Percentiles rank a stretch among this genome's conserved stretches.
phyloP scores from a whole-genome alignment of 2,113 vertebrate species.

The Actinemys pallida region DNA sequence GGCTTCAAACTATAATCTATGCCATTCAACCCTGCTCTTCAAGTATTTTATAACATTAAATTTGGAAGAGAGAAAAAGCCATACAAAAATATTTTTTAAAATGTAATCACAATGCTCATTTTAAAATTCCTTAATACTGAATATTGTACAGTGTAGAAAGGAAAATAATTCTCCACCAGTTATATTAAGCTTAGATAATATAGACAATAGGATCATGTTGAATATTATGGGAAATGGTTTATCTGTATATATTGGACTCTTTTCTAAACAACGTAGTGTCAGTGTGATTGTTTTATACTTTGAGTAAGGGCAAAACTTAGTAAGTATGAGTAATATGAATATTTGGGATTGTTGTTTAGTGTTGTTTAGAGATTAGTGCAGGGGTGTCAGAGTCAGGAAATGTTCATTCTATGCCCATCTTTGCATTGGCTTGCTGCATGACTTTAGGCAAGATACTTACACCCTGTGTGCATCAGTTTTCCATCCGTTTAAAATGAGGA shows the following conservation, averaged over 20 bases:
- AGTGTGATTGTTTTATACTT: neutral
- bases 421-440: neutral
- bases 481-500: neutral
- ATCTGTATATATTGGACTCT: neutral
- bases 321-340: neutral
- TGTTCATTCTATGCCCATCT: neutral
- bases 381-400: neutral
- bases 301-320: neutral
- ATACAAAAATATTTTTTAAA: neutral
- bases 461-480: neutral
- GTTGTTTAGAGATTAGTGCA: neutral
- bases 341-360: neutral
- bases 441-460: neutral
- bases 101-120: neutral
- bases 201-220: neutral
- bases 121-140: neutral
- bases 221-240: neutral
- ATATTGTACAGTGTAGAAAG: neutral
- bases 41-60: neutral
- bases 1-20: no score
- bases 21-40: neutral
- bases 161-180: neutral
- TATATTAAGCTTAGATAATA: neutral
- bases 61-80: neutral
- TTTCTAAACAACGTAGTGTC: neutral